phyloP scores from a whole-genome alignment of 2,797 vertebrate genomes.

The Sebastes aleutianus region DNA sequence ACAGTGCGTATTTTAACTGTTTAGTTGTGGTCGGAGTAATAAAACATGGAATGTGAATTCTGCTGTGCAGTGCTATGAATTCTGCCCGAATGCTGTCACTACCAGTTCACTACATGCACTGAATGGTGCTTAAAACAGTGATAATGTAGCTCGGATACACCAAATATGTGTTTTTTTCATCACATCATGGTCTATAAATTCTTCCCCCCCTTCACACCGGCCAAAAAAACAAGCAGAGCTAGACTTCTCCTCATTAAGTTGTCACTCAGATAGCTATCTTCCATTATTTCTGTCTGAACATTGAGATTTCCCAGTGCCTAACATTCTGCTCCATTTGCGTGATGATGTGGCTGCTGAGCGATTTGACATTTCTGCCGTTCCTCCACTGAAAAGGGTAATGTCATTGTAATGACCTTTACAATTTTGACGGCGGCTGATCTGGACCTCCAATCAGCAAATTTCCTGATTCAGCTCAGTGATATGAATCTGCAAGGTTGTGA shows the following conservation, averaged over 20 bases:
- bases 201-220: background rate
- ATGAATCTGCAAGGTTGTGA: slow-evolving; percentile 39
- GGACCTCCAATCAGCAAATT: slow-evolving; percentile 44
- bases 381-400: slow-evolving; percentile 71
- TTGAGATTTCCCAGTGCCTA: slow-evolving; percentile 11
- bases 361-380: slow-evolving; percentile 69
- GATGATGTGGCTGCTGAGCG: slow-evolving; percentile 55
- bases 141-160: background rate
- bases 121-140: background rate
- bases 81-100: background rate
- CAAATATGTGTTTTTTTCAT: slow-evolving; percentile 15
- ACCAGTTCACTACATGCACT: background rate
- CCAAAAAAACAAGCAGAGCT: slow-evolving; percentile 11
- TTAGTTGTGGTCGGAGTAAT: background rate
- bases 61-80: background rate
- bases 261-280: slow-evolving; percentile 50
- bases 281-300: slow-evolving; percentile 36
- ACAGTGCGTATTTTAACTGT: slow-evolving; percentile 10
- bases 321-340: slow-evolving; percentile 46
- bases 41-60: slow-evolving; percentile 30
- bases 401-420: slow-evolving; percentile 83
- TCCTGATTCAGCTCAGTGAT: slow-evolving; percentile 33
- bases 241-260: slow-evolving; percentile 19
- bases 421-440: slow-evolving; percentile 51
- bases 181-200: slow-evolving; percentile 19